Base-by-base conservation (phyloP, 2,888 invertebrate species). In the Himalopsyche kuldschensis region DNA sequence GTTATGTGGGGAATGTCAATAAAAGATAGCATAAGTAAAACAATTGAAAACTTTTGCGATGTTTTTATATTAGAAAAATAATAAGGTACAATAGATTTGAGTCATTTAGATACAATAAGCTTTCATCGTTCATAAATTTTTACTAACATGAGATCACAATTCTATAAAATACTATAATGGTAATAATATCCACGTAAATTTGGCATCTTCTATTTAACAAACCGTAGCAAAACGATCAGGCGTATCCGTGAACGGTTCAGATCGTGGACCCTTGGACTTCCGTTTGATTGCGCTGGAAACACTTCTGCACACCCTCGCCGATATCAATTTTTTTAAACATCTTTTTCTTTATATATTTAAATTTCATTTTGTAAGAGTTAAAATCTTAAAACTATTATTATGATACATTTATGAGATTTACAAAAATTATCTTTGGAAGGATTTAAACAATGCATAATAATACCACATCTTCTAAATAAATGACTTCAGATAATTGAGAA, bases 11-110 rank as follows among this genome's bases (percentile, higher is more conserved):
- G 69, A 69, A 3, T 15, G 41, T 41, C 41, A 5, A 5, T 2
- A 32, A 15, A 30, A 6, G 63, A 31, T 69, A 6, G 2, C 27
- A 27, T 11, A 30, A 69, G 15, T 0, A 30, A 69, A 30, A 27
- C 69, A 69, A 24, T 10, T 35, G 11, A 6, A 35, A 35, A 90
- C 90, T 91, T 92, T 92, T 91, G 91, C 91, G 55, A 31, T 55
- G 30, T 30, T 79, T 84, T 85, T 85, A 83, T 86, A 86, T 85
- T 86, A 86, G 84, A 86, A 86, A 86, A 85, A 86, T 86, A 85
- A 84, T 86, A 85, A 86, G 86, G 86, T 86, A 86, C 85, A 85
- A 86, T 86, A 85, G 86, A 85, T 83, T 84, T 86, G 84, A 86
- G 84, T 86, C 84, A 84, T 84, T 84, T 80, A 80, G 79, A 80